Base-by-base conservation (phyloP, 2,113 vertebrate species). In the Apeltes quadracus region DNA sequence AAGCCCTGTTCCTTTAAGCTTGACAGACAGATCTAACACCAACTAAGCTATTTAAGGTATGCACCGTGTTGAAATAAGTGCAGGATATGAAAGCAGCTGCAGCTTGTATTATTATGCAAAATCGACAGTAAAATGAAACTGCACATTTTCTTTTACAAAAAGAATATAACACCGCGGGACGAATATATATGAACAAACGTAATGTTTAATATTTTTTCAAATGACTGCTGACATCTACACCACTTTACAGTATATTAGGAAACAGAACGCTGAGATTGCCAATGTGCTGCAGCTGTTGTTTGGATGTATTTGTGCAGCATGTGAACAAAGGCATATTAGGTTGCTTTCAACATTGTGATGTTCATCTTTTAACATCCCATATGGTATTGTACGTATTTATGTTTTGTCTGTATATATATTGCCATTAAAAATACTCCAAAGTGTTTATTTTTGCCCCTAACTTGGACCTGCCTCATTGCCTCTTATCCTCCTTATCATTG, bases 71-170 rank as follows among this genome's bases (percentile, higher is more conserved):
- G 68, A 53, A 79, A 61, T 61, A 63, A 79, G 53, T 36, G 22
- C 59, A 87, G 74, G 76, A 85, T 84, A 85, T 84, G 75, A 80
- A 83, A 78, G 53, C 15, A 39, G n/a, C 39, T 69, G 74, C 62
- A 64, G 43, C 50, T n/a, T 23, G 44, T 32, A 73, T 50, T 43
- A 54, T 78, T 76, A 69, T 81, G 57, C 51, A 63, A 71, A 78
- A 81, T 22, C 39, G 23, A 8, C 12, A 66, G 43, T 46, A 22
- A 65, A 73, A 75, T 78, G 14, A 84, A 84, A 81, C 16, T 1
- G 39, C 50, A 70, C 1, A 76, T 79, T 53, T 20, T 69, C 5
- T 57, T 75, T 57, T 34, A 55, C 53, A 43, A 38, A 11, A 63
- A 43, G 69, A 77, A 65, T 64, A 68, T 27, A 11, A 32, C 34